phyloP scores from a whole-genome alignment of 2,113 vertebrate species.

The Limanda limanda region DNA sequence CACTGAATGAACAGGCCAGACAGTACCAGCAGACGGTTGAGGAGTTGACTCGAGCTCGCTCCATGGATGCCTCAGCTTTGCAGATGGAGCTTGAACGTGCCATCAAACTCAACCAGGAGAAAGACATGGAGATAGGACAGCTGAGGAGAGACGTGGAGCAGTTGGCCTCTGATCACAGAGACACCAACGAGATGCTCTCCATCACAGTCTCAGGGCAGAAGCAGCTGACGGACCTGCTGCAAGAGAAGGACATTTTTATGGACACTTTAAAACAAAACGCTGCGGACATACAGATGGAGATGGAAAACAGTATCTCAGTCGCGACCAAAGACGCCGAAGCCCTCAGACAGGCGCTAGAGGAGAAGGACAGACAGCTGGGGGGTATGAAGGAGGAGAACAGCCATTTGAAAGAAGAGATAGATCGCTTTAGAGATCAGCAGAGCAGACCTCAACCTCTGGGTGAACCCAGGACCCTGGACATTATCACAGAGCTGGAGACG shows the following conservation, averaged over 20 bases:
- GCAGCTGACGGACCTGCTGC: constrained; percentile 89
- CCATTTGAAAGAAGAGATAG: constrained; percentile 95
- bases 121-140: constrained; percentile 87
- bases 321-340: constrained; percentile 77
- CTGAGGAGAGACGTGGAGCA: constrained; percentile 86
- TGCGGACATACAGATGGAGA: constrained; percentile 81
- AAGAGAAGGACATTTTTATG: constrained; percentile 90
- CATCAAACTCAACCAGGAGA: constrained; percentile 88
- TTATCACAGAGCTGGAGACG: constrained; percentile 91
- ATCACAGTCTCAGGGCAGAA: constrained; percentile 91
- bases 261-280: constrained; percentile 86
- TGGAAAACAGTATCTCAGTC: constrained; percentile 74
- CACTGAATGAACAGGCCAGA: constrained; percentile 81
- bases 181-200: constrained; percentile 90
- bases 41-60: constrained; percentile 82
- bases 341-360: constrained; percentile 87
- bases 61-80: constrained; percentile 83
- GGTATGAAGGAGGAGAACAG: constrained; percentile 97
- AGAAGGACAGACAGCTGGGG: constrained; percentile 91
- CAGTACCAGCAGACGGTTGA: constrained; percentile 88
- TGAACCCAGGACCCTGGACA: constrained; percentile 89
- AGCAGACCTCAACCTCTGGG: constrained; percentile 81
- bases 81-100: constrained; percentile 87
- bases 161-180: constrained; percentile 83
- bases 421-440: constrained; percentile 91